A percentile compares a stretch with the other conserved stretches of the same genome.
phyloP scores from a whole-genome alignment of 2,888 invertebrate species.

The Deroplatys truncata region DNA sequence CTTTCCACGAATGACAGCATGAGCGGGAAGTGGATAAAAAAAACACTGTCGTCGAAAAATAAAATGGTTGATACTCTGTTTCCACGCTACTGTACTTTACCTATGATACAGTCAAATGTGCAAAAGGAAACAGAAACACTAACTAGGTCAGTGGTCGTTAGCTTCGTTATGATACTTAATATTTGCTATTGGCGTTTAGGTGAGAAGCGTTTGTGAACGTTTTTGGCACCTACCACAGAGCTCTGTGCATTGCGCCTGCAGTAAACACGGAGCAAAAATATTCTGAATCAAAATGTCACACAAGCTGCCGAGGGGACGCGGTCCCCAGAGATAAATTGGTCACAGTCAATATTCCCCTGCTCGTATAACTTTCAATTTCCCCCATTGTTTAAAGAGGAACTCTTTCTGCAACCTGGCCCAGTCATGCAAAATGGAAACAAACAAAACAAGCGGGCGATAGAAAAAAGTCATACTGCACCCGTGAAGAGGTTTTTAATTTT shows the following conservation, averaged over 20 bases:
- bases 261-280: neutral
- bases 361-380: neutral
- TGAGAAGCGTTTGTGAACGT: neutral
- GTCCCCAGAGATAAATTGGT: neutral
- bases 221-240: neutral
- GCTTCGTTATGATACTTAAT: too few relatives aligned
- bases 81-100: too few relatives aligned
- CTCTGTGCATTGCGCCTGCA: neutral
- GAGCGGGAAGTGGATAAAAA: too few relatives aligned
- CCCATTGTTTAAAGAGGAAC: neutral
- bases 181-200: too few relatives aligned
- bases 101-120: too few relatives aligned
- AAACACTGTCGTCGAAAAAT: too few relatives aligned
- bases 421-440: neutral
- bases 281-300: neutral
- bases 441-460: neutral
- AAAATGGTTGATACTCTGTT: too few relatives aligned
- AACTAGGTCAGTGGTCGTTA: too few relatives aligned
- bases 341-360: neutral
- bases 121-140: too few relatives aligned
- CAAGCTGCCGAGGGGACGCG: neutral
- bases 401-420: neutral
- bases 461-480: neutral
- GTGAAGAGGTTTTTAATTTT: neutral
- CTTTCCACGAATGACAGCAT: too few relatives aligned